Percentiles rank a stretch among this genome's conserved stretches.
phyloP scores from a whole-genome alignment of 2,888 invertebrate species.

The Drosophila mimetica region DNA sequence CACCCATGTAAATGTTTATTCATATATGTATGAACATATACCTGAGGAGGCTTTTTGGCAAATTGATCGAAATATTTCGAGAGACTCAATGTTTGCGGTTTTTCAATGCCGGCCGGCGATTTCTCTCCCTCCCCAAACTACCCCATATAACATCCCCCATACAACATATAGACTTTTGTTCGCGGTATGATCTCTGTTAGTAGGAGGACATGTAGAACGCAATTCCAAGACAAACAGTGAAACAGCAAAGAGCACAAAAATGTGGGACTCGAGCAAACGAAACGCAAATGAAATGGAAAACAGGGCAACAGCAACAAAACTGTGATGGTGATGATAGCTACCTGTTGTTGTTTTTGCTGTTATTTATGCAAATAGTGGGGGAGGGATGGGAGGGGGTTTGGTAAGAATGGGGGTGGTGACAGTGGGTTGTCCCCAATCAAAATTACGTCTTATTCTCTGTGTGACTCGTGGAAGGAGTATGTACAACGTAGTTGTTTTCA shows the following conservation, averaged over 20 bases:
- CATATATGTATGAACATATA: not conserved
- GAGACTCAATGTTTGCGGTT: not conserved
- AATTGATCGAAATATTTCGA: conserved; percentile 10
- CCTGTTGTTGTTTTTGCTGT: conserved; percentile 43
- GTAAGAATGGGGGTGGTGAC: conserved; percentile 9
- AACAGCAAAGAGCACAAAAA: conserved; percentile 3
- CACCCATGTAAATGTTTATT: conserved; percentile 15
- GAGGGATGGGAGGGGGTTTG: not conserved
- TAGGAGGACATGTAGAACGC: too few species aligned
- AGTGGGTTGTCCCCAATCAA: conserved; percentile 26
- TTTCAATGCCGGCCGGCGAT: conserved; percentile 38
- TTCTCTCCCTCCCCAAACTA: not conserved
- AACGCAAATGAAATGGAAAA: conserved; percentile 48
- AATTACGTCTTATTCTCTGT: conserved; percentile 43
- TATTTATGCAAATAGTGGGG: conserved; percentile 7
- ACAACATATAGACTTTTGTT: not conserved
- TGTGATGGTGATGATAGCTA: conserved; percentile 28
- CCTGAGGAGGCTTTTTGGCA: conserved; percentile 1
- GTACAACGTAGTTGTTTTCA: conserved; percentile 4
- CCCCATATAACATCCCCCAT: not conserved
- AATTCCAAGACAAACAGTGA: conserved; percentile 16
- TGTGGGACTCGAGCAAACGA: conserved; percentile 13
- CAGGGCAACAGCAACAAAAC: not conserved
- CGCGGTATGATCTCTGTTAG: not conserved
- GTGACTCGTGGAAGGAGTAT: not conserved